Conservation (phyloP, 2,888 invertebrate genomes). For the Craniophora ligustri region DNA sequence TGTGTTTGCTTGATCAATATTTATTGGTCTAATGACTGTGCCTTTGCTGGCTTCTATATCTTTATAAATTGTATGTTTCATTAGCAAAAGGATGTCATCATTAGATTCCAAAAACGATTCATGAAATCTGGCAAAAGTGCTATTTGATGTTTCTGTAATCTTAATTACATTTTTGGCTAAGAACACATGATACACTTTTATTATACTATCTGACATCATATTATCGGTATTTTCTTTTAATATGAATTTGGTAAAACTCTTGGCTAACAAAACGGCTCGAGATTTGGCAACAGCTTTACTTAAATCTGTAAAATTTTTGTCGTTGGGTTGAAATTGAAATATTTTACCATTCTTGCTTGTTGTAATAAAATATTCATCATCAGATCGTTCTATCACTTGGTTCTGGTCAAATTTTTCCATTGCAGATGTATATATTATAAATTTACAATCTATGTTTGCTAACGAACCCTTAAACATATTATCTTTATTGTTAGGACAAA, state of each 20-base stretch:
- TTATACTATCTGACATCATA: constrained; percentile 24
- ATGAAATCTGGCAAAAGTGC: constrained; percentile 5
- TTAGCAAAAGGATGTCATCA: constrained; percentile 11
- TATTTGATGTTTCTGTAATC: neutral
- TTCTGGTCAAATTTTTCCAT: constrained; percentile 8
- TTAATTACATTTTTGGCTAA: constrained; percentile 21
- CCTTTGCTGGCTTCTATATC: constrained; percentile 6
- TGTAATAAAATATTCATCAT: constrained; percentile 12
- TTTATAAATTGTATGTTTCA: constrained; percentile 13
- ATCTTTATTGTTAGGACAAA: constrained; percentile 3
- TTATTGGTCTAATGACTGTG: too few relatives aligned
- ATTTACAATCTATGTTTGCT: constrained; percentile 17
- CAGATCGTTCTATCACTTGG: neutral
- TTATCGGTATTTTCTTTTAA: constrained; percentile 8
- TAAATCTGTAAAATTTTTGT: constrained; percentile 16
- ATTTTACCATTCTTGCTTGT: constrained; percentile 19
- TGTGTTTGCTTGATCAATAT: neutral
- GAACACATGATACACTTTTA: constrained; percentile 33
- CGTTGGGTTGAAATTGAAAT: constrained; percentile 17
- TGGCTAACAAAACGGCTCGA: constrained; percentile 19
- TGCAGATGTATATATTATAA: constrained; percentile 37
- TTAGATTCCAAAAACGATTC: constrained; percentile 14
- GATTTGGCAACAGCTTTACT: constrained; percentile 9
- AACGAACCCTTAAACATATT: constrained; percentile 14
- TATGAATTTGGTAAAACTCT: constrained; percentile 18